Evolutionary conservation across 2,113 vertebrate genomes (phyloP).

Genomic region (Pantherophis guttatus): DNA sequence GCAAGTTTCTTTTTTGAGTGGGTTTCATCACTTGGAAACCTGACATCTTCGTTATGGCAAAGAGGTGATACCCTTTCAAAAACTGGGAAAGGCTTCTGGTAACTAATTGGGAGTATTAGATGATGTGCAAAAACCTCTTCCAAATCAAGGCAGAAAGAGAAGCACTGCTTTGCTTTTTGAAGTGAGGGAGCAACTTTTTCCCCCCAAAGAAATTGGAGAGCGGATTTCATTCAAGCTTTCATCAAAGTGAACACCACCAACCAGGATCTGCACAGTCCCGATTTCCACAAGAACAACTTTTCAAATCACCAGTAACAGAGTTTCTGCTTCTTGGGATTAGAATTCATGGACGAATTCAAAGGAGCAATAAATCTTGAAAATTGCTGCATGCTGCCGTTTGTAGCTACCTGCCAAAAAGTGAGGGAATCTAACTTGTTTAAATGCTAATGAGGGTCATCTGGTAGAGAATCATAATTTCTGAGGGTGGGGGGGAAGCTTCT

Average conservation of each 20-base stretch:
- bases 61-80: not conserved
- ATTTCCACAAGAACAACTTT: not conserved
- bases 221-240: not conserved
- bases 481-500: not conserved
- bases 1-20: too few relatives aligned
- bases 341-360: not conserved
- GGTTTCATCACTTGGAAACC: too few relatives aligned
- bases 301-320: not conserved
- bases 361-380: slow-evolving; percentile 12
- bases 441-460: slow-evolving; percentile 7
- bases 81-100: not conserved
- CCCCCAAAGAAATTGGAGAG: not conserved
- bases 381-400: not conserved
- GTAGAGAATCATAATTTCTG: not conserved
- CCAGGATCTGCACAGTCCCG: not conserved
- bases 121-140: not conserved
- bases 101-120: not conserved
- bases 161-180: not conserved
- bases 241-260: not conserved
- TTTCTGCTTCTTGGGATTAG: not conserved
- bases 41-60: not conserved
- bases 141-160: not conserved
- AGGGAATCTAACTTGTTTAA: slow-evolving; percentile 13
- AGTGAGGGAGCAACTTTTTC: not conserved
- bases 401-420: not conserved